Base-by-base conservation (phyloP, 2,888 invertebrate species). In the Flexamia atlantica region DNA sequence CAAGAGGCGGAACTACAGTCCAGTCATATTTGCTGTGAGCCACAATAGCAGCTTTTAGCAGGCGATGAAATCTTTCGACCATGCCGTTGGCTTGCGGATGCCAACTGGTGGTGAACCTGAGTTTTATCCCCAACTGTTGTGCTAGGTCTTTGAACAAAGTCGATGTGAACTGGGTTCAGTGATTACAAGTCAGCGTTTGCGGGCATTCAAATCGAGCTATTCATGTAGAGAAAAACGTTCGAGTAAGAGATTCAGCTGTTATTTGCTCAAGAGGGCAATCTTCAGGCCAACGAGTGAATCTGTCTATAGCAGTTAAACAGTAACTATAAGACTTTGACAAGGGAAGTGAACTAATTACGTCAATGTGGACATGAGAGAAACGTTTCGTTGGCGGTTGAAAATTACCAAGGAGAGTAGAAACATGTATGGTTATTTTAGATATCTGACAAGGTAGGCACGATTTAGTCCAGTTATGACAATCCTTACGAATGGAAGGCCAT, bases 271-370 rank as follows among this genome's bases (percentile, higher is more conserved):
- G 64, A 0, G 90, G 90, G 12, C 88, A 84, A 0, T 87, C 89
- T 83, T 90, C 90, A n/a, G 90, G 89, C 90, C 90, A 90, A 7
- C 90, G 87, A 0, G 90, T 89, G 72, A 87, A 88, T 0, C 89
- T 50, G 81, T 90, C 89, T 7, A 89, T 87, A 14, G 87, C 87
- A 0, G 90, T 90, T 0, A 90, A 87, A 32, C 32, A 32, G 12
- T 46, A 70, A 3, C 30, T 30, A 36, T 7, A 70, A 7, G n/a
- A 10, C 32, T 70, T n/a, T 10, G 70, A 30, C 2, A 14, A 17
- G 3, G 17, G 30, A 5, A 32, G 36, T 1, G 30, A 36, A 14
- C 70, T 36, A 1, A 70, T 23, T 17, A 70, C 4, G n/a, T 70
- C 36, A 14, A 70, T 9, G 32, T 70, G 32, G 36, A 70, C 17